Percentiles rank a stretch among this genome's conserved stretches.
Evolutionary conservation across 2,797 vertebrate species (phyloP).

Genomic region (Pseudocheirus occidentalis): DNA sequence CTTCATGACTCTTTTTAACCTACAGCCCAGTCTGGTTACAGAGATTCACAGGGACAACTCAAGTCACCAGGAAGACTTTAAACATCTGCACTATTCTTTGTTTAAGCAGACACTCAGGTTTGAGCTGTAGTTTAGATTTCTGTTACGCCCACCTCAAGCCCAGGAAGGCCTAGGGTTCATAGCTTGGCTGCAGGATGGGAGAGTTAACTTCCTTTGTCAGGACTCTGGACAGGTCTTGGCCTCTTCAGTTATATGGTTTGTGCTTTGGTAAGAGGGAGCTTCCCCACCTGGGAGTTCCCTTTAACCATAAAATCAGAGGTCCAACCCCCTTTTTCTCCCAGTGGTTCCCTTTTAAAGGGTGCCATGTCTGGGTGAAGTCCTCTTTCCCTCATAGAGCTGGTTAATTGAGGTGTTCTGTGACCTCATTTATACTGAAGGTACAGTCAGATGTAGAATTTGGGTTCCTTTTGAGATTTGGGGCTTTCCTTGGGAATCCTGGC

Average conservation of each 20-base stretch:
- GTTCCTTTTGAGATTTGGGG: background rate
- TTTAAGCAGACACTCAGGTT: background rate
- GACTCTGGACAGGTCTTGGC: background rate
- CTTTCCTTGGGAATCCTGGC: background rate
- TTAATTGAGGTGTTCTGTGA: background rate
- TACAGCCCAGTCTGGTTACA: background rate
- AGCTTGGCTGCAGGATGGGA: background rate
- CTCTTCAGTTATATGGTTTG: background rate
- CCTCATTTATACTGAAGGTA: background rate
- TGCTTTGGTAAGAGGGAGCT: background rate
- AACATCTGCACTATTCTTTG: background rate
- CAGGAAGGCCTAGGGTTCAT: background rate
- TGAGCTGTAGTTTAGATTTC: background rate
- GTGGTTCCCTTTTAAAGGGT: background rate
- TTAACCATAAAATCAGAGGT: background rate
- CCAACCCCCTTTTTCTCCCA: background rate
- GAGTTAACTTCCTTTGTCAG: background rate
- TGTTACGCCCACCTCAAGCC: background rate
- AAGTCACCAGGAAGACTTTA: background rate
- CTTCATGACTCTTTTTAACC: background rate
- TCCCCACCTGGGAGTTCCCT: background rate
- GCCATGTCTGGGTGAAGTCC: background rate
- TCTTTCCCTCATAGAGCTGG: background rate
- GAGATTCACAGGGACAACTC: background rate
- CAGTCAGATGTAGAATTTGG: background rate